Conservation (phyloP, 2,888 invertebrate genomes). For the Megalurothrips usitatus region DNA sequence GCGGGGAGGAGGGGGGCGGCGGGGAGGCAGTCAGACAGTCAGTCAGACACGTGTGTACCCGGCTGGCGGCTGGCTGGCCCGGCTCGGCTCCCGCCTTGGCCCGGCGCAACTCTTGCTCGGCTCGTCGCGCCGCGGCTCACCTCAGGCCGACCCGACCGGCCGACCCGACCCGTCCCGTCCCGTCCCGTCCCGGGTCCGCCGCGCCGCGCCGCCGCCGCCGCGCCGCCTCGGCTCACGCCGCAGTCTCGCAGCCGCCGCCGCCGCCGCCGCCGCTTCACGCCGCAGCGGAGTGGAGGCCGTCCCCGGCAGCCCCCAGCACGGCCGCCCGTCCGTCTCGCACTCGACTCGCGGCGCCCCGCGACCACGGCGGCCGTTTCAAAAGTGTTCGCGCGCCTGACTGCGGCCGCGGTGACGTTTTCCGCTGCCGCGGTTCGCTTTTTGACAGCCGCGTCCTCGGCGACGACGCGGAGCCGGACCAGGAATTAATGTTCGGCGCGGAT, state of each 20-base stretch:
- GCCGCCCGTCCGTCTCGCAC: background rate
- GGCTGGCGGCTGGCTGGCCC: background rate
- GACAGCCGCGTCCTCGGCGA: background rate
- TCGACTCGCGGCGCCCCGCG: background rate
- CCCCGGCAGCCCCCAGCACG: background rate
- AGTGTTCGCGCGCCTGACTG: background rate
- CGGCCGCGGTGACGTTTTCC: background rate
- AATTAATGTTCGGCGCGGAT: background rate
- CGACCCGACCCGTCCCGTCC: background rate
- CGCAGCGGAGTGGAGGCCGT: background rate
- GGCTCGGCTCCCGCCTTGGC: background rate
- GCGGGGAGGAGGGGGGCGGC: background rate
- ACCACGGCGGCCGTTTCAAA: background rate
- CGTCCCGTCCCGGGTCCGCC: background rate
- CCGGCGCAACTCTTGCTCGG: conserved; percentile 11
- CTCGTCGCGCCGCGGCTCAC: conserved; percentile 6
- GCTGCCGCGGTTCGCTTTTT: background rate
- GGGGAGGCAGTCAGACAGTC: conserved; percentile 2
- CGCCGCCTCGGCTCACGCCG: background rate
- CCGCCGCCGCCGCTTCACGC: conserved; percentile 1
- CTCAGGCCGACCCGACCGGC: background rate
- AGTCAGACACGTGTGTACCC: conserved; percentile 19
- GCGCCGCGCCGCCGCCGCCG: conserved; percentile 2
- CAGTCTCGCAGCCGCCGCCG: conserved; percentile 19
- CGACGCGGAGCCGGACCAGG: background rate